phyloP scores from a whole-genome alignment of 2,113 vertebrate species.

The Leptodactylus fuscus region DNA sequence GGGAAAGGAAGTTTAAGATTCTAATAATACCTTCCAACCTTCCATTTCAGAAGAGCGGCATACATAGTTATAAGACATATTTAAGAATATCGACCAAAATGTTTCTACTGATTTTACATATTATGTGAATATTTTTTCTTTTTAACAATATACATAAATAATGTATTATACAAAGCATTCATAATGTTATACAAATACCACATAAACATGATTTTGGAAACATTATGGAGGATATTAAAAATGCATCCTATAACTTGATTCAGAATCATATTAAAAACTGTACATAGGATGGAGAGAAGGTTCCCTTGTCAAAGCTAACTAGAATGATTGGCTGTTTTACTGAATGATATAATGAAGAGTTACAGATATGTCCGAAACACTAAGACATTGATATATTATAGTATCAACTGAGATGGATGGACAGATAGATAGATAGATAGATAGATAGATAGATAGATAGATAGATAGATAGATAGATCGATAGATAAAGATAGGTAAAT shows the following conservation, averaged over 20 bases:
- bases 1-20: background rate
- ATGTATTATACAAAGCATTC: background rate
- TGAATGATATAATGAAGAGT: slow-evolving; percentile 30
- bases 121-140: background rate
- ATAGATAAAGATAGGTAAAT: background rate
- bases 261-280: background rate
- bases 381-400: background rate
- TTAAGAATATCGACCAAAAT: background rate
- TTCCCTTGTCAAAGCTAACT: background rate
- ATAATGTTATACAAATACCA: no score
- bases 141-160: background rate
- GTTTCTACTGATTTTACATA: background rate
- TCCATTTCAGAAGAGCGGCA: background rate
- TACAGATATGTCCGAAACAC: slow-evolving; percentile 1
- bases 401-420: no score
- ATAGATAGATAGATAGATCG: background rate
- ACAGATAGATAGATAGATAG: background rate
- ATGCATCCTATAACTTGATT: background rate
- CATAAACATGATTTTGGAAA: background rate
- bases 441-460: background rate
- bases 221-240: background rate
- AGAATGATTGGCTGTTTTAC: slow-evolving; percentile 30
- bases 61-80: no score
- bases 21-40: slow-evolving; percentile 17
- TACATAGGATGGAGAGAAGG: background rate